Evolutionary conservation across 2,113 vertebrate genomes (phyloP), one percentile per base, ranked within the genome.

Genomic region (Percopsis transmontana): DNA sequence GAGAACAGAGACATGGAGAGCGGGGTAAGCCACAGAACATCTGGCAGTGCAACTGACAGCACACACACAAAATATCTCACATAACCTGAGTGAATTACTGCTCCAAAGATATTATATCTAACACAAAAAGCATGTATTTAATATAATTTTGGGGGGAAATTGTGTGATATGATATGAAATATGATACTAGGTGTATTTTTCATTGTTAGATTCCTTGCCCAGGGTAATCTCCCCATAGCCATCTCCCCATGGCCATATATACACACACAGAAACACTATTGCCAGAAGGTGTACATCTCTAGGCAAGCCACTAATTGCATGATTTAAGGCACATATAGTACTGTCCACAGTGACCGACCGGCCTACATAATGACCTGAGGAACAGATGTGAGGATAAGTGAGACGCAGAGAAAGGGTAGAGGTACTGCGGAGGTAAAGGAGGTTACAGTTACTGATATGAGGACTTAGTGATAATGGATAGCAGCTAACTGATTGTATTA

Each of bases 401-500:
- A 24, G 38, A 20, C 5, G 51, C 2, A 40, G 11, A 18, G 27
- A 18, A 38, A 2, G 23, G 21, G 8, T 12, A 23, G 33, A 12
- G 41, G 21, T 27, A 33, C 11, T 57, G 44, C 27, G 53, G 24
- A 56, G 20, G 16, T 56, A 11, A 67, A 70, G 20, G 42, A 61
- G 23, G 47, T 72, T 66, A 66, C 58, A 70, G 52, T 61, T 39
- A 57, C 72, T 84, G 57, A 74, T 70, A 70, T 67, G 62, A 68
- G 69, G 62, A 62, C 48, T 63, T 57, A 16, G 47, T 27, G 50
- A 61, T 84, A 62, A 73, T 71, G 64, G 64, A n/a, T 64, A 79
- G 62, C 72, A 73, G 66, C 74, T 70, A 61, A 62, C 58, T 85
- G 77, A 87, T 84, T 77, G 72, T 48, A 81, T 81, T 79, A 81